Percentiles rank a stretch among this genome's conserved stretches.
Conservation (phyloP, 1,140 invertebrate species). For the Myzus persicae region DNA sequence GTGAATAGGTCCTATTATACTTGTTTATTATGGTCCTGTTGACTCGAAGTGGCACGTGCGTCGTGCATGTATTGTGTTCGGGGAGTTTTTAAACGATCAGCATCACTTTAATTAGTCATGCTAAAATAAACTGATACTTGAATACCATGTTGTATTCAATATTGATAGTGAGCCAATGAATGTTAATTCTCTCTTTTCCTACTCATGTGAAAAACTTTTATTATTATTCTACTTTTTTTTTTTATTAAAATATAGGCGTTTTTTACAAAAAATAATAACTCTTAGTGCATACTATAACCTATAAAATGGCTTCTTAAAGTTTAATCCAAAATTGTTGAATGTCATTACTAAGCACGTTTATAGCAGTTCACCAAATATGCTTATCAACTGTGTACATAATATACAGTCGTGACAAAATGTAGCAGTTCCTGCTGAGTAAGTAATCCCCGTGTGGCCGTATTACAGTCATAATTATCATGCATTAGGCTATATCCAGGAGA, state of each 20-base stretch:
- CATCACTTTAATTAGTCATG: not conserved
- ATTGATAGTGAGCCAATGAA: not conserved
- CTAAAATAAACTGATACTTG: not conserved
- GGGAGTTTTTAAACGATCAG: not conserved
- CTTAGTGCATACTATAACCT: not conserved
- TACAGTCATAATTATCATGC: not conserved
- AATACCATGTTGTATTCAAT: not conserved
- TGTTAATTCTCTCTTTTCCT: not conserved
- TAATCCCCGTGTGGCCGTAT: not conserved
- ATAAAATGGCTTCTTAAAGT: not conserved
- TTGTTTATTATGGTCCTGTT: not conserved
- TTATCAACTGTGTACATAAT: slow-evolving; percentile 30
- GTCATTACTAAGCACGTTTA: not conserved
- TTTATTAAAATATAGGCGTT: not conserved
- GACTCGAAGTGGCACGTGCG: not conserved
- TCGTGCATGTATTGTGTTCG: not conserved
- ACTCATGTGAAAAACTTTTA: not conserved
- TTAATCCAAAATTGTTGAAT: not conserved
- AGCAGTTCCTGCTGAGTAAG: not conserved
- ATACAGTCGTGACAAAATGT: not conserved
- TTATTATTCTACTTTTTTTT: not conserved
- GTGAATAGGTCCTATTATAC: no score
- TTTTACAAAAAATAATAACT: not conserved
- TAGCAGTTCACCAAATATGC: not conserved
- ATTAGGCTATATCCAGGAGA: not conserved